Base-by-base conservation (phyloP, 1,140 invertebrate genomes). In the Drosophila rufa region DNA sequence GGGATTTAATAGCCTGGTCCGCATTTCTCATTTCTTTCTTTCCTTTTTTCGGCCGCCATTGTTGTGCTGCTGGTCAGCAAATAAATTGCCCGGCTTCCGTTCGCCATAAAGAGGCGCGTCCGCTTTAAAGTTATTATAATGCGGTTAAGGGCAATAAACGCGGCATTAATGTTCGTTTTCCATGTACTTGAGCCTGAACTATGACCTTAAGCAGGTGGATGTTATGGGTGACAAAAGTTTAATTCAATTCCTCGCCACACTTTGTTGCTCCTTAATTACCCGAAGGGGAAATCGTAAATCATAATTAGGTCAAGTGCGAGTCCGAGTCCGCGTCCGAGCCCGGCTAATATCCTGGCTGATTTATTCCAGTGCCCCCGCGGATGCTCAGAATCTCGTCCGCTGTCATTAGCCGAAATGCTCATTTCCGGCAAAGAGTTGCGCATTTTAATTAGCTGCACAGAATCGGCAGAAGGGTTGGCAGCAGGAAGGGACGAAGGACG, bases 101-200 rank as follows among this genome's bases (percentile, higher is more conserved):
- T 74, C 45, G 80, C 84, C 78, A 81, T 89, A 68, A 89, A 89
- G 75, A 60, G 66, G 73, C 56, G 67, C 61, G 5, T 30, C 5
- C 27, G 80, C 70, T 90, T 87, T 92, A 92, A 92, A 82, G 80
- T 91, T 81, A 84, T 92, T 89, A 90, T 91, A 92, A 84, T 92
- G 80, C 71, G 85, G 80, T 92, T 87, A 87, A 87, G 68, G 83
- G 82, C 80, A 87, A 92, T 92, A 81, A 92, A 92, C 79, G 81
- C 65, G 61, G 69, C 73, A 90, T 92, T 92, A 90, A 87, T 92
- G 85, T 77, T 47, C 70, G 55, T 77, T 68, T 70, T 30, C 56
- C 74, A 75, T 84, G 67, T 81, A 76, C 85, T 81, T 51, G 62
- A 68, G 64, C 51, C 73, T 84, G 82, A 83, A 84, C 78, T 77